Evolutionary conservation across 2,113 vertebrate genomes (phyloP), one percentile per base, ranked within the genome.

Genomic region (Periophthalmodon schlosseri): DNA sequence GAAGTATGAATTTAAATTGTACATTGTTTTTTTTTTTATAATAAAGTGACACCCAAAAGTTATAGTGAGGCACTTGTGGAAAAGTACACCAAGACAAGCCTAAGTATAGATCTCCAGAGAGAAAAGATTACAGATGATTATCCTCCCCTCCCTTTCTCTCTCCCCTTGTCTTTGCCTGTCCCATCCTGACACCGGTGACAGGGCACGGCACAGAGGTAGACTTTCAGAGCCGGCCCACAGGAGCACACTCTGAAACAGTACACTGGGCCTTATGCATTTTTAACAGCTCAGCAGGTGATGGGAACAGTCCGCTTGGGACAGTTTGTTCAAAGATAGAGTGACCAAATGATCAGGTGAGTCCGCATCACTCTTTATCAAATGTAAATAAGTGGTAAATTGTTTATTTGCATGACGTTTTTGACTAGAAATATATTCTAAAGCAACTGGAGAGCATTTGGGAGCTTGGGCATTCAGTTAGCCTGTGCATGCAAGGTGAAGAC

Each of bases 71-170:
- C 12, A 8, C 69, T 82, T 14, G 1, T 87, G 75, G 58, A 57
- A 69, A 77, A 80, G 65, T 61, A 64, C 67, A 77, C 72, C 69
- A 54, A 88, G 74, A 78, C 58, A 3, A 14, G 68, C 76, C 89
- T 91, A 91, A 89, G 78, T 89, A 91, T 91, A 93, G 86, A 80
- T 78, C 83, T 85, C 65, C 82, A 83, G 79, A 83, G 70, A 81
- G 86, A 85, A 91, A 89, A 91, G 92, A 89, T 94, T 94, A 94
- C 82, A 72, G 79, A 70, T 84, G 90, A 90, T 93, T 91, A 93
- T 86, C 87, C 86, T 84, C 80, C 76, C 72, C 69, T 87, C 49
- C 77, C 65, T 56, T 56, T 56, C 20, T 18, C 73, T 24, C 80
- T 69, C 57, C 20, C n/a, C 50, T 72, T 65, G 36, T 63, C 73